Conservation (phyloP, 2,797 vertebrate genomes). For the Gallinago solitaria region DNA sequence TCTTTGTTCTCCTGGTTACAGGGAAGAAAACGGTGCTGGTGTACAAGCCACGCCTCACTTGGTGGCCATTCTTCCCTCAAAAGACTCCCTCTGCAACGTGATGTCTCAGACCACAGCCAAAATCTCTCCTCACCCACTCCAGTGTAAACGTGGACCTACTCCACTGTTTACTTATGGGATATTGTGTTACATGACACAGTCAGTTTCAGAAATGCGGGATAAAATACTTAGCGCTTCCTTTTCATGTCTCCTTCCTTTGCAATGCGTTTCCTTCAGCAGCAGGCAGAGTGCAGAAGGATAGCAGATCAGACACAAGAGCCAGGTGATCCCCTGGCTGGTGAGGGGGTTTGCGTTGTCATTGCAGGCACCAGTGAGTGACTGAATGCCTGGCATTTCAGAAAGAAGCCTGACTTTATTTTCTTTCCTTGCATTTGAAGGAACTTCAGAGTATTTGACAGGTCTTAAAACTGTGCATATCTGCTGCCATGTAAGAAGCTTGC, state of each 20-base stretch:
- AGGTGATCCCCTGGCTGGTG: slow-evolving; percentile 30
- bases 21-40: background rate
- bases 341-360: background rate
- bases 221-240: slow-evolving; percentile 3
- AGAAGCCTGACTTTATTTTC: slow-evolving; percentile 4
- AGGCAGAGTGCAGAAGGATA: background rate
- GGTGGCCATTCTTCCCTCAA: background rate
- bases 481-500: slow-evolving; percentile 49
- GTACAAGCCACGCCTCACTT: background rate
- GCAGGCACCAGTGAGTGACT: background rate
- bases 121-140: background rate
- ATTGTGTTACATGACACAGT: background rate
- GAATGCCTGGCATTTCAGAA: slow-evolving; percentile 36
- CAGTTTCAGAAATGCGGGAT: background rate
- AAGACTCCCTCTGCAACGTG: background rate
- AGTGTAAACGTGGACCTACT: background rate
- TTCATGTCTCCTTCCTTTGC: background rate
- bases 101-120: background rate
- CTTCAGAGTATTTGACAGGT: slow-evolving; percentile 23
- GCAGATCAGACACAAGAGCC: background rate
- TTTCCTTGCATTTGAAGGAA: slow-evolving; percentile 18
- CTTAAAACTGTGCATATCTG: slow-evolving; percentile 47
- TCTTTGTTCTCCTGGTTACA: background rate
- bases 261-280: slow-evolving; percentile 20
- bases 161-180: background rate